Evolutionary conservation across 1,140 invertebrate genomes (phyloP).

Genomic region (Drosophila obscura): DNA sequence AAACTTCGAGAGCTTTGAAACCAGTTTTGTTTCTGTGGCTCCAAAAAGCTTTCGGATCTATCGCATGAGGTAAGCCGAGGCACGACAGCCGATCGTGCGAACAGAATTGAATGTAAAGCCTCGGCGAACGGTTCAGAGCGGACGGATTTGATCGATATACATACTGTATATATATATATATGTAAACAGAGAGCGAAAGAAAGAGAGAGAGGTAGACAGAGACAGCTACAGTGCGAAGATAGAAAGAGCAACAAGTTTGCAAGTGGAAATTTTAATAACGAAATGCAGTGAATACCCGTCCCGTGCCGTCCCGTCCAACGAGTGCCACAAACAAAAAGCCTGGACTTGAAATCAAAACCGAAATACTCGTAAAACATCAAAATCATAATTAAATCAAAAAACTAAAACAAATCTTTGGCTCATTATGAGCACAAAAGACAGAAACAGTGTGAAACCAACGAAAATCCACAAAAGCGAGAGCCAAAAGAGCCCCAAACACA

Average conservation of each 20-base stretch:
- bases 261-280: conserved; percentile 80
- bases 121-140: conserved; percentile 78
- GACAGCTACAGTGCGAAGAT: conserved; percentile 32
- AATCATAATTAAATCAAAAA: conserved; percentile 10
- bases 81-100: conserved; percentile 48
- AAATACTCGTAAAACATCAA: conserved; percentile 18
- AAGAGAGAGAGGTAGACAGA: conserved; percentile 20
- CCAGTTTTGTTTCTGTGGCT: conserved; percentile 62
- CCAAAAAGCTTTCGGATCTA: conserved; percentile 63
- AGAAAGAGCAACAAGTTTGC: conserved; percentile 74
- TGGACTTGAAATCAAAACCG: conserved; percentile 16
- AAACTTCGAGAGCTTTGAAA: conserved; percentile 51
- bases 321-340: conserved; percentile 47
- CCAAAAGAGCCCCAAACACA: conserved; percentile 21
- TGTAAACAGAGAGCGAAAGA: not conserved
- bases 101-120: conserved; percentile 82
- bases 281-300: conserved; percentile 67
- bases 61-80: conserved; percentile 73
- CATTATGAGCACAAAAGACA: conserved; percentile 61
- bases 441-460: conserved; percentile 35
- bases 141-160: conserved; percentile 28
- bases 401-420: conserved; percentile 35
- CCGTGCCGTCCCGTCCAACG: conserved; percentile 13
- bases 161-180: not conserved
- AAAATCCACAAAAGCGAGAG: conserved; percentile 18